Evolutionary conservation across 2,888 invertebrate genomes (phyloP).

Genomic region (Synergus laeviventris): DNA sequence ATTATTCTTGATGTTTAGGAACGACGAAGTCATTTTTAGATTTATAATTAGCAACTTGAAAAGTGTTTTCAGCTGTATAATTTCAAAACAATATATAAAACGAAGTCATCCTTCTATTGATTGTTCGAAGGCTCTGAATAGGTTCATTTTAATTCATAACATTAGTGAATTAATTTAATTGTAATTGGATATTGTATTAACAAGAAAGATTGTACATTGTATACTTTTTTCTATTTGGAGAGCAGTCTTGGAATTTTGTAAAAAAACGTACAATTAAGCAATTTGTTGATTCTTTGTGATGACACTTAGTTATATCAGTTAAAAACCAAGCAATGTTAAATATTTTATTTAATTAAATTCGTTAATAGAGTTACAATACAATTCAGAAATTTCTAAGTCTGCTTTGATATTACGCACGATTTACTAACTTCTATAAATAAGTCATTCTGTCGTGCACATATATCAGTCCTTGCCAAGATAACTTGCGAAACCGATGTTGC

Average conservation of each 20-base stretch:
- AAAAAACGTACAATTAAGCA: slow-evolving; percentile 39
- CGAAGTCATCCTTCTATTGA: too few species aligned
- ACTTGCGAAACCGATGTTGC: slow-evolving; percentile 18
- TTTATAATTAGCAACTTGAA: too few species aligned
- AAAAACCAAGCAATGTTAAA: slow-evolving; percentile 62
- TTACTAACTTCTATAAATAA: slow-evolving; percentile 38
- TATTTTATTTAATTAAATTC: slow-evolving; percentile 59
- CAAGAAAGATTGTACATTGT: slow-evolving; percentile 19
- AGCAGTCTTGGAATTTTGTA: slow-evolving; percentile 41
- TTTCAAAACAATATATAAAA: too few species aligned
- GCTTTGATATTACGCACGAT: slow-evolving; percentile 37
- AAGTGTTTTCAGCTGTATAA: too few species aligned
- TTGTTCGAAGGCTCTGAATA: too few species aligned
- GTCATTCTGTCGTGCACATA: slow-evolving; percentile 38
- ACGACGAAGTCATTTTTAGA: too few species aligned
- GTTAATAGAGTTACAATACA: slow-evolving; percentile 59
- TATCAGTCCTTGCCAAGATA: slow-evolving; percentile 32
- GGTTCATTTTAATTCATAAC: background rate
- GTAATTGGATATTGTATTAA: slow-evolving; percentile 2
- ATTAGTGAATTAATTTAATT: background rate
- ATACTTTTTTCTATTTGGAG: slow-evolving; percentile 36
- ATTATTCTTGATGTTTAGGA: background rate
- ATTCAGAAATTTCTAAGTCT: slow-evolving; percentile 44
- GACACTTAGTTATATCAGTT: slow-evolving; percentile 61
- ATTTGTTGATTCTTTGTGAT: slow-evolving; percentile 50